Base-by-base conservation (phyloP, 30 jellyfish, hydroid and myxozoan species). In the Chrysaora quinquecirrha region DNA sequence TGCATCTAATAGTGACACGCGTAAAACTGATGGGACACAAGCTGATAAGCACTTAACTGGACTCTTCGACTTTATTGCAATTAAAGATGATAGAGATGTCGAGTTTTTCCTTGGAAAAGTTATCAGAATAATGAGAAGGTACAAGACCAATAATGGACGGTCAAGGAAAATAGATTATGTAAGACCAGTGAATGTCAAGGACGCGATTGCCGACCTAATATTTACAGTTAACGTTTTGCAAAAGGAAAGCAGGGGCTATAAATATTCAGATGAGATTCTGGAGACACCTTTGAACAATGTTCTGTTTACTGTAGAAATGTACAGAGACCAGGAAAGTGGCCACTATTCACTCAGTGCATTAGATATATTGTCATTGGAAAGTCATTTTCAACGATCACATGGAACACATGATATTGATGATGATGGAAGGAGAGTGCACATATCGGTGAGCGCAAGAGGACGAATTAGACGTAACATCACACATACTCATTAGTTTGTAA, bases 241-340 rank as follows among this genome's bases (percentile, higher is more conserved):
- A n/a, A n/a, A n/a, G n/a, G n/a, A n/a, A n/a, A n/a, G n/a, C n/a
- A n/a, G n/a, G n/a, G n/a, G n/a, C n/a, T n/a, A n/a, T n/a, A n/a
- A n/a, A 48, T 48, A 48, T 48, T 48, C 64, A 48, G 64, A 48
- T 48, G 64, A 48, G 21, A 48, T 48, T 48, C 64, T 48, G 64
- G 64, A 48, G 64, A 48, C 64, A 2, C 64, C 64, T 16, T 48
- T 48, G 64, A 48, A 2, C 64, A 48, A 48, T 48, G 64, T 48
- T 48, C 64, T 48, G 64, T 48, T 48, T 48, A 24, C 64, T 48
- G 64, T 48, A 48, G 64, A 48, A 48, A 48, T 48, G 64, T 48
- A 48, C 64, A 48, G 64, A 48, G 64, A 48, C 64, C 64, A 48
- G 64, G 64, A 48, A 48, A 48, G 64, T 48, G 64, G 64, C 21